Conservation (phyloP, 2,797 vertebrate genomes). For the Cryptoprocta ferox region DNA sequence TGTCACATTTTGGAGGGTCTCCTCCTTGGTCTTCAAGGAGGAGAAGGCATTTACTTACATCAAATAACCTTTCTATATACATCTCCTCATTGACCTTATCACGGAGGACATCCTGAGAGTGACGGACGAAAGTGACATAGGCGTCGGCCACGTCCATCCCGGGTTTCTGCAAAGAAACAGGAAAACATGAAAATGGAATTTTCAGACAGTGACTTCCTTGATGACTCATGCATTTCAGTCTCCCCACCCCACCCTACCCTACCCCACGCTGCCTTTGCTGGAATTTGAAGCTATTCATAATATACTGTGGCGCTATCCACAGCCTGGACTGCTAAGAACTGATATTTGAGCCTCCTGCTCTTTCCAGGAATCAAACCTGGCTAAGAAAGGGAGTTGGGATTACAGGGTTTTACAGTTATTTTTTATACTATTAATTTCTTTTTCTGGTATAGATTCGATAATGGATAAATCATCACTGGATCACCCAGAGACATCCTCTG, state of each 20-base stretch:
- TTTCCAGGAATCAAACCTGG: conserved; percentile 38
- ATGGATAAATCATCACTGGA: conserved; percentile 46
- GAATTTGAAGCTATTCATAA: neutral
- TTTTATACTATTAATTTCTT: neutral
- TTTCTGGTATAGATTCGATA: neutral
- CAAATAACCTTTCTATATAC: conserved; percentile 99
- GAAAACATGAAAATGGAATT: conserved; percentile 74
- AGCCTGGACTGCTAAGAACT: neutral
- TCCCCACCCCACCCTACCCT: neutral
- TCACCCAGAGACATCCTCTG: neutral
- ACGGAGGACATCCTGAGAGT: conserved; percentile 99
- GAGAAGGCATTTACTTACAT: conserved; percentile 99
- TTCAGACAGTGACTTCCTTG: neutral
- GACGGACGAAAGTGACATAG: conserved; percentile 98
- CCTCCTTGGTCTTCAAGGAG: conserved; percentile 94
- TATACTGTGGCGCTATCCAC: neutral
- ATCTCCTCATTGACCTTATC: conserved; percentile 99
- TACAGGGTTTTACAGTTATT: neutral
- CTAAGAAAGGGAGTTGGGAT: neutral
- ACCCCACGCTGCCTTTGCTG: conserved; percentile 2
- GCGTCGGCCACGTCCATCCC: conserved; percentile 99
- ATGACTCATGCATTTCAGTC: neutral
- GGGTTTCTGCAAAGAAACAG: conserved; percentile 93
- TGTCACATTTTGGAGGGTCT: conserved; percentile 99
- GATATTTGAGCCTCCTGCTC: neutral